Evolutionary conservation across 2,797 vertebrate species (phyloP), one percentile per base, ranked within the genome.

Genomic region (Pyrocephalus nanus): DNA sequence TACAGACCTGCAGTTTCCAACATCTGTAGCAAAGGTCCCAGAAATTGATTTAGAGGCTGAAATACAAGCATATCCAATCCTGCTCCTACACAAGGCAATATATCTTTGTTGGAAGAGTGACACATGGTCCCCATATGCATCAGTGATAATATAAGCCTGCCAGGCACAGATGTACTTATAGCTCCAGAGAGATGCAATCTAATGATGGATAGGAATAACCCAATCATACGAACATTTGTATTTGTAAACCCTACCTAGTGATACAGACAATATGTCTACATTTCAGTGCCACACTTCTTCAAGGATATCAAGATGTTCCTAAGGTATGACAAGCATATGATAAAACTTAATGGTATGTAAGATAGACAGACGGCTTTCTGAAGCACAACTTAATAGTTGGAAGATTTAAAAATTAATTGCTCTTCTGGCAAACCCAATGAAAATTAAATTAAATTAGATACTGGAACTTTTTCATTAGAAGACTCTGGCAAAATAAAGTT

Each of bases 401-500:
- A 96, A 96, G 92, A 96, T 97, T 96, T 78, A 96, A 97, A 97
- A 97, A 97, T 96, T 97, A 98, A 98, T 97, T 97, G 97, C 61
- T 96, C n/a, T 96, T 96, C 93, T 98, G 97, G 97, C 96, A 97
- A 97, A 95, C 83, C 40, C 75, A 92, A 81, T 90, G 93, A 96
- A 97, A 97, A 96, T 92, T 69, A 97, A 97, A 96, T 97, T 96
- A 97, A 97, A 98, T 97, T 97, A 97, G 95, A 94, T 95, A 81
- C 78, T 95, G 92, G 90, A 97, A 97, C 95, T 92, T 96, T 97
- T 97, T 98, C 95, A 97, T 97, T 97, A 97, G 95, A 94, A 97
- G 67, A 30, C 57, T 96, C 94, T 98, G 96, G 97, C 95, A 97
- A 97, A 97, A 97, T 91, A 97, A 96, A 95, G 60, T 73, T 87